Evolutionary conservation across 2,113 vertebrate genomes (phyloP).

Genomic region (Antigone vipio): DNA sequence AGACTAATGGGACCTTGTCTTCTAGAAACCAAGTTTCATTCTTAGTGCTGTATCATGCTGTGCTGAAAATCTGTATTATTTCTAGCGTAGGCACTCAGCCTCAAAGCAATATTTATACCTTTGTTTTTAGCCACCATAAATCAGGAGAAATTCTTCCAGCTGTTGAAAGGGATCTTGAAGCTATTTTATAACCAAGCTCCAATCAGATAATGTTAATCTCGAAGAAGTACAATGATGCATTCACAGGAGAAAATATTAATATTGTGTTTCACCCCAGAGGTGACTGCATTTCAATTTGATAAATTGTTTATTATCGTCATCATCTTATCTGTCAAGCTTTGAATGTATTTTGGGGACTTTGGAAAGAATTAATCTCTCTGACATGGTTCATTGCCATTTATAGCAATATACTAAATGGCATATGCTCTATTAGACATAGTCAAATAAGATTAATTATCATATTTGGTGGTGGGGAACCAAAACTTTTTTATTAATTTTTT

Average conservation of each 20-base stretch:
- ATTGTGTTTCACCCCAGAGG: neutral
- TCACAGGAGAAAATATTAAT: neutral
- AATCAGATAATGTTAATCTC: neutral
- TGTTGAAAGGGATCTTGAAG: neutral
- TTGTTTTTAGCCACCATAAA: neutral
- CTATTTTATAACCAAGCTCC: neutral
- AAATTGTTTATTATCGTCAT: neutral
- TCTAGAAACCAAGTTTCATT: neutral
- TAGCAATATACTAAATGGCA: neutral
- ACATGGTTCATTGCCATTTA: neutral
- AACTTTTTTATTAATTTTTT: neutral
- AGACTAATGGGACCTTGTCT: neutral
- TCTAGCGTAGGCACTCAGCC: neutral
- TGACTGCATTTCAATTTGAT: slow-evolving; percentile 17
- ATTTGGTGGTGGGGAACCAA: neutral
- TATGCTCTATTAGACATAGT: neutral
- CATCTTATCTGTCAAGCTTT: slow-evolving; percentile 2
- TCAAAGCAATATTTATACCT: neutral
- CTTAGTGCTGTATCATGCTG: neutral
- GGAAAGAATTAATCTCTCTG: neutral
- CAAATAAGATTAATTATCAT: neutral
- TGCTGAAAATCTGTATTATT: neutral
- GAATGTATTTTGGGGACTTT: neutral
- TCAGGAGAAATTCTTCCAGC: neutral
- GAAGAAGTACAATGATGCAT: neutral